Evolutionary conservation across 2,797 vertebrate species (phyloP), one percentile per base, ranked within the genome.

Genomic region (Typhlichthys eigenmanni): DNA sequence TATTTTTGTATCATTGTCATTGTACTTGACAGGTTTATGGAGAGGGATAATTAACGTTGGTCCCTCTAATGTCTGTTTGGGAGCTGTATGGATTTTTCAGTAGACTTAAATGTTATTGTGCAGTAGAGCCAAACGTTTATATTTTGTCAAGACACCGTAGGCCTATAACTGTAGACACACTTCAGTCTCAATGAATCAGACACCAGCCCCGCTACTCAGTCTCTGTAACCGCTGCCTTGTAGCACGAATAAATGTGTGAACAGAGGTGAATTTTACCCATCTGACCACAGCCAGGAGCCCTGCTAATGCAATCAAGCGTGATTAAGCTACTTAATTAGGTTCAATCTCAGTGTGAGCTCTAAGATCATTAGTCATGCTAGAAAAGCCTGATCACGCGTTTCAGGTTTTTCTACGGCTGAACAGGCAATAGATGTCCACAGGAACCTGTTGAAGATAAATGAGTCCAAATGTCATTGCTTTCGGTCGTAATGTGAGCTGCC

Each of bases 261-360:
- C 49, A 34, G 45, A 2, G 47, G 32, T 50, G 49, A 53, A 12
- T 47, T 58, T 29, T 55, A 38, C 60, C 50, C 45, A 10, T 58
- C 29, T 12, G 1, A 49, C 57, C 54, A 34, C 58, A 38, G 29
- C 46, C 59, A 34, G 50, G 65, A 66, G 34, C n/a, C 38, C 7
- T 4, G 48, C 62, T 60, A 64, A 69, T 68, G 61, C 52, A 68
- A 62, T 46, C 47, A 19, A 69, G 58, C 29, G 62, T 64, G 58
- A 65, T 67, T 54, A 58, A 51, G 55, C 12, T 58, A 13, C 59
- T 46, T 70, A 63, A 72, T 58, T 68, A 29, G 32, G 49, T 68
- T 16, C 1, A 34, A 57, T 69, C 43, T 11, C 47, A 58, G 45
- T 29, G 57, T 51, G 62, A 61, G 60, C 58, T 17, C 60, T 55